These are phyloP conservation scores for Crossocerus cetratus DNA, from an alignment of 2,888 invertebrate genomes.

Conservation along the genomic window DNA sequence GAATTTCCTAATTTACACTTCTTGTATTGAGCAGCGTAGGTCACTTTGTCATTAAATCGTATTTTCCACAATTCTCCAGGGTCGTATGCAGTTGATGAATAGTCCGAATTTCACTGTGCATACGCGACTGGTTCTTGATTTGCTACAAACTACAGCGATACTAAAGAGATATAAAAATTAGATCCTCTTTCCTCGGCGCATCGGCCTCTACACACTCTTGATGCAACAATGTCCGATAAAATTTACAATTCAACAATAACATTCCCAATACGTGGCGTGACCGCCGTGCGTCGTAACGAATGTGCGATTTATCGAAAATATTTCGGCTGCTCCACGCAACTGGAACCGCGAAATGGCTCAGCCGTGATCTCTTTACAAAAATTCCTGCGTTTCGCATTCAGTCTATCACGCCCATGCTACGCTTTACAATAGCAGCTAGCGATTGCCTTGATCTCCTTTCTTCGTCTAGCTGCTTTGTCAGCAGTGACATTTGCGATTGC, in stretches of 20 bases:
- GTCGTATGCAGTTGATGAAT: no score
- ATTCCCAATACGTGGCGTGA: conserved; percentile 27
- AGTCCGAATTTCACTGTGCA: not conserved
- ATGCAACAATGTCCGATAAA: conserved; percentile 20
- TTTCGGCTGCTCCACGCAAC: not conserved
- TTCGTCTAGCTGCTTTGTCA: conserved; percentile 83
- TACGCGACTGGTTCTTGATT: not conserved
- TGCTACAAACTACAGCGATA: not conserved
- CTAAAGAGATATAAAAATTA: conserved; percentile 1
- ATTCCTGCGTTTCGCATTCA: conserved; percentile 20
- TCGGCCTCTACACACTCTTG: conserved; percentile 9
- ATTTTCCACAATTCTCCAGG: not conserved
- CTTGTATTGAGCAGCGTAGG: not conserved
- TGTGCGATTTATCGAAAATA: conserved; percentile 3
- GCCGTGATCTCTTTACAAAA: not conserved
- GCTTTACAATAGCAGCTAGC: conserved; percentile 72
- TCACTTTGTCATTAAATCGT: conserved; percentile 1
- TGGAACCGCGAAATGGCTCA: not conserved
- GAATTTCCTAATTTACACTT: not conserved
- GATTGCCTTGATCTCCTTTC: conserved; percentile 80
- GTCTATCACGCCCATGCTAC: conserved; percentile 67
- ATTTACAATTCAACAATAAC: conserved; percentile 32
- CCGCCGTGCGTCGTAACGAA: not conserved
- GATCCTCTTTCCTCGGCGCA: not conserved
- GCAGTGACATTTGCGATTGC: conserved; percentile 80